Base-by-base conservation (phyloP, 2,797 vertebrate species). In the Channa striata region DNA sequence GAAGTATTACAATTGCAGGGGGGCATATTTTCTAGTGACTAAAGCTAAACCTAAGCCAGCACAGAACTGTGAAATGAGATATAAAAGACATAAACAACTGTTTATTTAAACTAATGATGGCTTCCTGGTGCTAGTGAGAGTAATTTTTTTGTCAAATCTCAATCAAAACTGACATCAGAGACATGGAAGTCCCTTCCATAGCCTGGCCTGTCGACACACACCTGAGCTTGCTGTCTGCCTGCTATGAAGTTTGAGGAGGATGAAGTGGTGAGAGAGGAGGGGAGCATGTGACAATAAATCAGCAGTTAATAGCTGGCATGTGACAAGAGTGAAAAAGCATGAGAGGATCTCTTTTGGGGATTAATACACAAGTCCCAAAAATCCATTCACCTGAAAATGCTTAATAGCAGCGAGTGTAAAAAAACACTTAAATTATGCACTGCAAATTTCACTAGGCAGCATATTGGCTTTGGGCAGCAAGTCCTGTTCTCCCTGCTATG, bases 401-500 rank as follows among this genome's bases (percentile, higher is more conserved):
- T 43, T 20, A 54, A 13, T 73, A 56, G 19, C 30, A 83, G 48
- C 4, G 1, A 52, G 51, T 8, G n/a, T 30, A 49, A 62, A 2
- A 0, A 2, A 0, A 54, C n/a, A 33, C 40, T 46, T 72, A 58
- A 58, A 75, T 81, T 64, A 68, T 69, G 72, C 43, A 82, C 84
- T 1, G 36, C 8, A 54, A 75, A 61, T 63, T 66, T 77, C 49
- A 63, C 23, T 12, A 25, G 20, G 53, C 71, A 71, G 74, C 83
- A 72, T 58, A 66, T 67, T 65, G 61, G 52, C 58, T 14, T 14
- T 67, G 60, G 78, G 80, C 77, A 70, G 77, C 57, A 61, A 49
- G 80, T 90, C 78, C 79, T 63, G 52, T 76, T 86, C 71, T 83
- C 71, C 57, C 52, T 58, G 63, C 64, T 60, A 68, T 6, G 7